Evolutionary conservation across 1,140 invertebrate genomes (phyloP), one percentile per base, ranked within the genome.

Genomic region (Atopsyche davidsoni): DNA sequence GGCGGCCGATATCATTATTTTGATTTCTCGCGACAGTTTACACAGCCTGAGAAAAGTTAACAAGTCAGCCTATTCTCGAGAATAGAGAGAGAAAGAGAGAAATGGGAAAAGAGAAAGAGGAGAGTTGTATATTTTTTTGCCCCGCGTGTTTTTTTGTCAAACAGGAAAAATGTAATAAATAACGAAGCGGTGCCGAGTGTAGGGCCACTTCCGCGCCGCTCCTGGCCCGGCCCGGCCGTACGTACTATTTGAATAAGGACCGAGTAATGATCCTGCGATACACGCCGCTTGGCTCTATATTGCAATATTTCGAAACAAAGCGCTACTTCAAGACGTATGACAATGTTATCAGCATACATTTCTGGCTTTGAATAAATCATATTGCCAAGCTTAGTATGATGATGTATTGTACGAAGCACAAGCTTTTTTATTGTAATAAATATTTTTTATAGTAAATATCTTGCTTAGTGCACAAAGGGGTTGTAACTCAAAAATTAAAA

Each of bases 151-250:
- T 55, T 55, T 57, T 57, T 35, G 39, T 48, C 54, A 57, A 57
- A 57, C 54, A 57, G 54, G 54, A 57, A 57, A 57, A 57, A 52
- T 57, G 49, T 57, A 57, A 57, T 57, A 57, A 57, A 57, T 57
- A 57, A 52, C 51, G 49, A 57, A 25, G 54, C 36, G 24, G 51
- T 24, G 40, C 32, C 41, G 36, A 28, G 47, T 28, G 39, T 24
- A 39, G 22, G 36, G 25, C 41, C 41, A 24, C 28, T 28, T 52
- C 50, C 50, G 50, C 41, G 23, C 35, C 25, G 25, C 40, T 24
- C 13, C 28, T 13, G 42, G 16, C 42, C 23, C n/a, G n/a, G 10
- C 14, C 14, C 47, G 24, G 47, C 48, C 48, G 47, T 48, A 51
- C 51, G 54, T 52, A 51, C 40, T 51, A 43, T 46, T 50, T 46